phyloP scores from a whole-genome alignment of 2,113 vertebrate genomes.

The Semnornis frantzii region DNA sequence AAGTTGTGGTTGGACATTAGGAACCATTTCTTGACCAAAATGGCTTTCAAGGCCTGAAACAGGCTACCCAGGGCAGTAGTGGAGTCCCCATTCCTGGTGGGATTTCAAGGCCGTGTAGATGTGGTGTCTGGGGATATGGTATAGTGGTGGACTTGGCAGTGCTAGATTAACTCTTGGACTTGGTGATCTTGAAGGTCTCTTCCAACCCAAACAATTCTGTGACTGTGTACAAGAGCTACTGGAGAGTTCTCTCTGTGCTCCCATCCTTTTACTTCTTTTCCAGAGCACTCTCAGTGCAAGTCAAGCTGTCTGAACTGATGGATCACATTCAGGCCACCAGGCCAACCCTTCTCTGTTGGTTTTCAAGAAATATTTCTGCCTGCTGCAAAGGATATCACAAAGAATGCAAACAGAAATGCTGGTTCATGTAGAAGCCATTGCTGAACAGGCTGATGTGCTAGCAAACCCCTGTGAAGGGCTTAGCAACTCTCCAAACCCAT shows the following conservation, averaged over 20 bases:
- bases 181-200: background rate
- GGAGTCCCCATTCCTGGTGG: background rate
- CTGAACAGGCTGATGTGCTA: background rate
- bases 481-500: rapidly evolving
- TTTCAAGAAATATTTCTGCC: background rate
- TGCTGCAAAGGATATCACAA: rapidly evolving
- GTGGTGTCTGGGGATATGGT: too few species aligned
- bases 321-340: background rate
- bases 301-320: background rate
- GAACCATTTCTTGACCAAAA: background rate
- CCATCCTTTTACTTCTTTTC: rapidly evolving
- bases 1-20: background rate
- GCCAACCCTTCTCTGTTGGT: background rate
- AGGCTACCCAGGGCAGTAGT: background rate
- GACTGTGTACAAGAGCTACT: rapidly evolving
- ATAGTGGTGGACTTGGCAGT: background rate
- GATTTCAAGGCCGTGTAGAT: too few species aligned
- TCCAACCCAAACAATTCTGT: background rate
- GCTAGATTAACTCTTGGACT: background rate
- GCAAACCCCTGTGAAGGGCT: background rate
- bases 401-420: background rate
- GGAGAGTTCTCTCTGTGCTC: background rate
- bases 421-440: too few species aligned
- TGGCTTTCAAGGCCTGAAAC: background rate
- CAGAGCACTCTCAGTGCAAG: rapidly evolving